Percentiles rank a stretch among this genome's conserved stretches.
Evolutionary conservation across 2,113 vertebrate genomes (phyloP).

Genomic region (Thunnus thynnus): DNA sequence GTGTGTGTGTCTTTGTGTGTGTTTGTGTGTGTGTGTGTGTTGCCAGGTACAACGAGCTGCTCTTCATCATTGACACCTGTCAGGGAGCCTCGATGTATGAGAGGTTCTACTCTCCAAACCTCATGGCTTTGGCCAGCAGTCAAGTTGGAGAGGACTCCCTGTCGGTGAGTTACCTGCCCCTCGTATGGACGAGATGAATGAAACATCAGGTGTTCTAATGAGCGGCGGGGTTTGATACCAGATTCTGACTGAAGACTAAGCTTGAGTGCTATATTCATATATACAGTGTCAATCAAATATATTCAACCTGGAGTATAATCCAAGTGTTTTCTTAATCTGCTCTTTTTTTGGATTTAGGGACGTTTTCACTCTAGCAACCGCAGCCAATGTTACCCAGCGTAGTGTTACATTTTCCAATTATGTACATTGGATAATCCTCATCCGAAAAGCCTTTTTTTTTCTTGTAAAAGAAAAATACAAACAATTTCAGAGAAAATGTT

Average conservation of each 20-base stretch:
- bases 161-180: conserved; percentile 87
- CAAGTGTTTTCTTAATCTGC: background rate
- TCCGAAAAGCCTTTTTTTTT: too few relatives aligned
- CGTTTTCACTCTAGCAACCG: background rate
- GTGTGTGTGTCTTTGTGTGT: conserved; percentile 1
- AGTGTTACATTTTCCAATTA: background rate
- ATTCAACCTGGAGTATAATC: background rate
- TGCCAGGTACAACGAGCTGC: conserved; percentile 95
- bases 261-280: background rate
- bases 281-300: background rate
- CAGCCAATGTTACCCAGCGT: background rate
- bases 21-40: conserved; percentile 30
- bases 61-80: conserved; percentile 99
- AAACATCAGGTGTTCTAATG: conserved; percentile 23
- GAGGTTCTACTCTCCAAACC: conserved; percentile 97
- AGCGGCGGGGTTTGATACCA: conserved; percentile 5
- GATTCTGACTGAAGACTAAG: background rate
- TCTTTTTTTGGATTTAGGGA: background rate
- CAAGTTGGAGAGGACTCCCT: conserved; percentile 98
- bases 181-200: background rate
- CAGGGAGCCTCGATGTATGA: conserved; percentile 99
- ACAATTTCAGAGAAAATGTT: too few relatives aligned
- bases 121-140: conserved; percentile 98
- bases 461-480: too few relatives aligned
- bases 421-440: background rate